Evolutionary conservation across 2,797 vertebrate genomes (phyloP), one percentile per base, ranked within the genome.

Genomic region (Squalus acanthias): DNA sequence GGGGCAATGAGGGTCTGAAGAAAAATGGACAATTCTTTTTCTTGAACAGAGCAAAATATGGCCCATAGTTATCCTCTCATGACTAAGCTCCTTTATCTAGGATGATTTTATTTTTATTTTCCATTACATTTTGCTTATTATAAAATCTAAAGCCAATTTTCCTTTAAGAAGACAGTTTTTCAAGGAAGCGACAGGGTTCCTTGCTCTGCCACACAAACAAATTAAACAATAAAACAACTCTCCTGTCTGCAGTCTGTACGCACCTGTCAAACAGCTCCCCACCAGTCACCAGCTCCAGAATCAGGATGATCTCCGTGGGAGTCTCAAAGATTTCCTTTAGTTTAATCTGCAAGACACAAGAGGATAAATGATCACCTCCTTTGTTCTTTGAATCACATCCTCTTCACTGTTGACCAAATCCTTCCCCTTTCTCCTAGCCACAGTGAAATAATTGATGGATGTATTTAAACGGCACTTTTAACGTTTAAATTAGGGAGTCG

Each of bases 271-370:
- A 99, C 96, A 99, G 98, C 67, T 99, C 99, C 65, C 98, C 99
- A 88, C 99, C 99, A 0, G 98, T 99, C 97, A 99, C 99, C 97
- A 99, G 97, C 97, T 99, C 99, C 97, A 99, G 97, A 82, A 99
- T 97, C 46, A 99, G 98, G 3, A 97, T 97, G 33, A 99, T 99
- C 97, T 99, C 98, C 0, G 98, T 98, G 97, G 98, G 98, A 0
- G 98, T 99, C 97, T 99, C 99, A 57, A 99, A 99, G 96, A 99
- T 99, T 97, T 99, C 99, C 97, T 99, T 99, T 97, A 99, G 98
- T 96, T 98, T 98, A 97, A 99, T 99, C 99, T 99, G 97, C 3
- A 70, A 96, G n/a, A 69, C 15, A 65, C n/a, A 60, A 63, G 72
- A 60, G 74, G 24, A 96, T 22, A 88, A 82, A 87, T 63, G 29